These are phyloP conservation scores for Stenotaenia linearis DNA, from an alignment of 2,888 invertebrate species.

Conservation along the genomic window DNA sequence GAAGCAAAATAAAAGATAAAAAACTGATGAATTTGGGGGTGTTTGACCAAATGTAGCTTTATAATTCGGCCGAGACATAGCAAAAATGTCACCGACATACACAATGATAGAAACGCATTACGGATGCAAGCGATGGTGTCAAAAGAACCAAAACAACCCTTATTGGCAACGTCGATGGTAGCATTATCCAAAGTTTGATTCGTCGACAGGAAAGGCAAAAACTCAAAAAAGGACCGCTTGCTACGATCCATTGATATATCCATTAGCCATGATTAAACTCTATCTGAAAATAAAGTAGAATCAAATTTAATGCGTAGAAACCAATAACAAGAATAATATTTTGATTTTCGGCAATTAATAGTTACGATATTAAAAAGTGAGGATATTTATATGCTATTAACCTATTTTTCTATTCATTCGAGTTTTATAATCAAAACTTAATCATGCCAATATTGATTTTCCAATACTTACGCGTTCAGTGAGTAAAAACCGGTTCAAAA, in stretches of 20 bases:
- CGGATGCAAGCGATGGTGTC: conserved; percentile 51
- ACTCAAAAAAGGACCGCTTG: not conserved
- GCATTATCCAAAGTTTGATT: conserved; percentile 41
- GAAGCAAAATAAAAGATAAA: conserved; percentile 52
- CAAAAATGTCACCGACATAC: conserved; percentile 48
- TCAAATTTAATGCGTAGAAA: no score
- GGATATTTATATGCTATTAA: not conserved
- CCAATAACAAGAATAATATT: no score
- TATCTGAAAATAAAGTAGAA: not conserved
- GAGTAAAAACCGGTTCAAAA: not conserved
- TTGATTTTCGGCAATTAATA: no score
- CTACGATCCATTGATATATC: not conserved
- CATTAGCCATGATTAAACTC: not conserved
- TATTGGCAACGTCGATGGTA: conserved; percentile 49
- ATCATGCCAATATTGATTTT: not conserved
- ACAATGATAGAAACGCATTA: conserved; percentile 48
- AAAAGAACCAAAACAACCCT: conserved; percentile 50
- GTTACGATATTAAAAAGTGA: not conserved
- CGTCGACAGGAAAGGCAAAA: not conserved
- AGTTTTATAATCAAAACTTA: not conserved
- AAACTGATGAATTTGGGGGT: conserved; percentile 52
- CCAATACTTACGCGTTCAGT: not conserved
- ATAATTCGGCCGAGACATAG: conserved; percentile 49
- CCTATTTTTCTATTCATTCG: not conserved
- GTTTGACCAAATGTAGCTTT: conserved; percentile 49